Conservation (phyloP, 1,140 invertebrate species). For the Amphibalanus amphitrite region DNA sequence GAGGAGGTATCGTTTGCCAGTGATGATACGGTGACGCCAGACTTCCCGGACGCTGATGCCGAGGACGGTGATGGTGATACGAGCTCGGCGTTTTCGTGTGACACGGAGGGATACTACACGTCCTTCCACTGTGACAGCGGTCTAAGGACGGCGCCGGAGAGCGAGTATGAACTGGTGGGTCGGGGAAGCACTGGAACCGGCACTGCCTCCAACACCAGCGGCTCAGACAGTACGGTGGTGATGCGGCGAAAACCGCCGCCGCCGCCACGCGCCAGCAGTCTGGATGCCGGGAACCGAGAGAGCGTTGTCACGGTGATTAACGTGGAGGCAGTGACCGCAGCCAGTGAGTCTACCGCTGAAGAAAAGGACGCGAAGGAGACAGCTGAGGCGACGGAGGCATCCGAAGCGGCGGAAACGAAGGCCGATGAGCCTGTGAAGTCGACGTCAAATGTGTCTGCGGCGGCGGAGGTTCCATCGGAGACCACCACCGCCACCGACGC, state of each 20-base stretch:
- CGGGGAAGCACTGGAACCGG: constrained; percentile 16
- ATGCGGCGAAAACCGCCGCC: constrained; percentile 57
- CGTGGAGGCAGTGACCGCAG: constrained; percentile 31
- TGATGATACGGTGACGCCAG: constrained; percentile 65
- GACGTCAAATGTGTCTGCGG: no score
- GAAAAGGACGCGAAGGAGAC: no score
- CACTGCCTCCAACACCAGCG: constrained; percentile 4
- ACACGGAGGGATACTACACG: constrained; percentile 93
- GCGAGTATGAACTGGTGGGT: constrained; percentile 2
- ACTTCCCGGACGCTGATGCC: constrained; percentile 36
- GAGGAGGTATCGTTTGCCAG: constrained; percentile 38
- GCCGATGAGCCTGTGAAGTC: no score
- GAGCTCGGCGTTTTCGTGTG: constrained; percentile 83
- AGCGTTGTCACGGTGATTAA: constrained; percentile 22
- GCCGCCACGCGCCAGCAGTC: constrained; percentile 31
- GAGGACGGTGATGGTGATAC: constrained; percentile 50
- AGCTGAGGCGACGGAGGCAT: no score
- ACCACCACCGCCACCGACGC: constrained; percentile 37
- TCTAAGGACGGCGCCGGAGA: constrained; percentile 34
- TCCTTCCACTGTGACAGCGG: constrained; percentile 93
- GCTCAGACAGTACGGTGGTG: constrained; percentile 21
- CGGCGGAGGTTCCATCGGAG: no score
- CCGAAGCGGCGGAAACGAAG: no score
- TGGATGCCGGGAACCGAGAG: constrained; percentile 19
- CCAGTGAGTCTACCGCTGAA: no score